A percentile compares a stretch with the other conserved stretches of the same genome.
Conservation (phyloP, 2,888 invertebrate genomes). For the Vesta saturnalis region DNA sequence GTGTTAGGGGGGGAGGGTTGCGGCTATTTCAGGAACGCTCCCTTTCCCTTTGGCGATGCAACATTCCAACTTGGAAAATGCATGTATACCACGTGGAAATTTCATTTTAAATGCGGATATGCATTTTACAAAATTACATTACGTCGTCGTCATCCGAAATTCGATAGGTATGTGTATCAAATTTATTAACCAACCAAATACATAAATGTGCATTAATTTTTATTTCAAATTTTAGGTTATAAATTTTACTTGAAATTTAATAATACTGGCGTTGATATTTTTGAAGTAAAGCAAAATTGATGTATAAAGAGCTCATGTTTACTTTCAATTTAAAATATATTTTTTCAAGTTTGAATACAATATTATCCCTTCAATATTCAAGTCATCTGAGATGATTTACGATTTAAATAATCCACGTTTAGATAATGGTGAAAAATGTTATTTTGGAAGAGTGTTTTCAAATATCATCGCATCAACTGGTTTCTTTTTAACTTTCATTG, state of each 20-base stretch:
- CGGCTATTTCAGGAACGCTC: constrained; percentile 60
- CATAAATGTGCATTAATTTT: too few relatives aligned
- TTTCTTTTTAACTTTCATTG: constrained; percentile 20
- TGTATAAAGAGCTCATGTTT: neutral
- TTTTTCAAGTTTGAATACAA: neutral
- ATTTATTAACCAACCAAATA: too few relatives aligned
- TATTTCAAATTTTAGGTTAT: neutral
- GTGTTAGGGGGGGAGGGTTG: constrained; percentile 52
- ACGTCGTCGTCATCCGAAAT: neutral
- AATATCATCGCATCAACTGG: constrained; percentile 17
- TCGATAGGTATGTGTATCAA: too few relatives aligned
- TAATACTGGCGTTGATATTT: neutral
- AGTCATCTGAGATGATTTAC: constrained; percentile 9
- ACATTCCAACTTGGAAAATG: constrained; percentile 26
- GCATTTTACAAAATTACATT: constrained; percentile 3
- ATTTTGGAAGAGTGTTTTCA: neutral
- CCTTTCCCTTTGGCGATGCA: constrained; percentile 33
- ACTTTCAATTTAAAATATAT: neutral
- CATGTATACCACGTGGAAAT: constrained; percentile 21
- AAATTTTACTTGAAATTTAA: neutral
- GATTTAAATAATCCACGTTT: constrained; percentile 4
- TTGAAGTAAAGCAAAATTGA: neutral
- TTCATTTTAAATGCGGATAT: constrained; percentile 12
- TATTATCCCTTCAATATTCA: neutral
- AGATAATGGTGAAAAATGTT: neutral